Conservation (phyloP, 2,797 vertebrate species). For the Taenioides sp. region DNA sequence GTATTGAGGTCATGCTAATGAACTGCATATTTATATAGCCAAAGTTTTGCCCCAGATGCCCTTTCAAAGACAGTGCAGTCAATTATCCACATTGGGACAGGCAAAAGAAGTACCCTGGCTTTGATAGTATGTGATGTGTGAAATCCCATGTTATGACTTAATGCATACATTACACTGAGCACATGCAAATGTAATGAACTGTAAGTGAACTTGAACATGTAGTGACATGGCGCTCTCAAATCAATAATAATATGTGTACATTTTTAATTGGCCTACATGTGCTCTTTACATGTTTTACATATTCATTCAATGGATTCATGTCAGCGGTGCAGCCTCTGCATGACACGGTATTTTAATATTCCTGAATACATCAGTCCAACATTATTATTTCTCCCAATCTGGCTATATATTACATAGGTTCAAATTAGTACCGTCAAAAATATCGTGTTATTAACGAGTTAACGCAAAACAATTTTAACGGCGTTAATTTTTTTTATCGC, state of each 20-base stretch:
- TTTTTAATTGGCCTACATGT: slow-evolving; percentile 4
- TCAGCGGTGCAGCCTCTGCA: not conserved
- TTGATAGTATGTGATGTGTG: not conserved
- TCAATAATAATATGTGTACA: not conserved
- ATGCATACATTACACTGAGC: not conserved
- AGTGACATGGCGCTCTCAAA: slow-evolving; percentile 7
- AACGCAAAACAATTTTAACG: no score
- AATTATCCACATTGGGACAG: not conserved
- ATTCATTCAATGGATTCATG: not conserved
- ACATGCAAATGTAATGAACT: slow-evolving; percentile 15
- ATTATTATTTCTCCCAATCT: not conserved
- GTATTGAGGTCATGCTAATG: not conserved
- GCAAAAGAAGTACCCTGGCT: not conserved
- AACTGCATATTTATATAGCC: not conserved
- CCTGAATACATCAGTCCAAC: not conserved
- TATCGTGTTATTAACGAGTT: no score
- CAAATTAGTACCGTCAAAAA: no score
- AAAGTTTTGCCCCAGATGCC: not conserved
- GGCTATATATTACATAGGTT: no score
- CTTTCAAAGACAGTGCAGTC: not conserved
- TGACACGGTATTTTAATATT: not conserved
- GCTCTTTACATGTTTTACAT: not conserved
- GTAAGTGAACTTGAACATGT: slow-evolving; percentile 2
- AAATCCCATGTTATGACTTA: slow-evolving; percentile 2
- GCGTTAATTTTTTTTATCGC: no score